These are phyloP conservation scores for Melanerpes formicivorus DNA, from an alignment of 2,113 vertebrate species.

Conservation along the genomic window DNA sequence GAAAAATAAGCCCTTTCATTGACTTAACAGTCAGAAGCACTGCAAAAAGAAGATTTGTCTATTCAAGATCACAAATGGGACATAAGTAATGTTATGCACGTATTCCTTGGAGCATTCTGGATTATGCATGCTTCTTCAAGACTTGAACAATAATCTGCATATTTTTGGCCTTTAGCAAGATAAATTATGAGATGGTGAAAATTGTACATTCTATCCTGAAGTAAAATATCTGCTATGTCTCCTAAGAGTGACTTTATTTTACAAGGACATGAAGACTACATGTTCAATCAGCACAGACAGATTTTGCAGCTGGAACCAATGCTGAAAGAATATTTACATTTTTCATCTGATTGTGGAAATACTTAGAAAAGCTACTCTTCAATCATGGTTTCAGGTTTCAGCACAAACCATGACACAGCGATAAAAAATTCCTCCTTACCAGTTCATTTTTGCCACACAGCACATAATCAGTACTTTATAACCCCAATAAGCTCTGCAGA, in stretches of 20 bases:
- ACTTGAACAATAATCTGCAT: conserved; percentile 11
- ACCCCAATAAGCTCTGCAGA: neutral
- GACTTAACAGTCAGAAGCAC: conserved; percentile 54
- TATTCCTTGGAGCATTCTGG: conserved; percentile 47
- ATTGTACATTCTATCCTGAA: neutral
- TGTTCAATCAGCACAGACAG: neutral
- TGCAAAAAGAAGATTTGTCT: conserved; percentile 33
- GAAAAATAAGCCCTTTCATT: conserved; percentile 55
- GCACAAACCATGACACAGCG: neutral
- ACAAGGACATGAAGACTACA: neutral
- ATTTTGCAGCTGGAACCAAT: neutral
- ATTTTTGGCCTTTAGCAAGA: conserved; percentile 45
- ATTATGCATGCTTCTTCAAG: conserved; percentile 17
- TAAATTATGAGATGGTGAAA: conserved; percentile 21
- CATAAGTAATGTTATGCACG: neutral
- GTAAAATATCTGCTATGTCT: neutral
- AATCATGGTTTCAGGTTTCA: neutral
- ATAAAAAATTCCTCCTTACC: neutral
- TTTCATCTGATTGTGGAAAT: neutral
- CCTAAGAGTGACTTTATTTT: neutral
- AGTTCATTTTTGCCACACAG: neutral
- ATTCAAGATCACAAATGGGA: conserved; percentile 50
- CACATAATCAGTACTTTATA: conserved; percentile 9
- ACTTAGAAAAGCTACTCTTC: neutral
- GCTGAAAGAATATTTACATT: neutral